Conservation (phyloP, 2,888 invertebrate genomes). For the Apeira syringaria region DNA sequence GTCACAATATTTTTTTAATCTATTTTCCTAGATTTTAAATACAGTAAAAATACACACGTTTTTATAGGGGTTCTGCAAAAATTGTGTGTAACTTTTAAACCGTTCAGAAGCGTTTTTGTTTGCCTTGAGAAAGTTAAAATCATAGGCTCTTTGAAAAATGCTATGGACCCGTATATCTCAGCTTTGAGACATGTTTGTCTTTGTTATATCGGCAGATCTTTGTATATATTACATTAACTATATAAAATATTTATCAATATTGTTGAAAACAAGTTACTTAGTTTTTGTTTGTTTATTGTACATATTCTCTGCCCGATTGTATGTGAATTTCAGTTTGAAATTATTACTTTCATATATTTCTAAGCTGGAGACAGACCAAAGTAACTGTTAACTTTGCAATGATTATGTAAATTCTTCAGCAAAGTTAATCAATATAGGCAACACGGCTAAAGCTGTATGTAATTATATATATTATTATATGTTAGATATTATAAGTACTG, state of each 20-base stretch:
- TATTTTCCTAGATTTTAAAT: background rate
- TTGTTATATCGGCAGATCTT: slow-evolving; percentile 78
- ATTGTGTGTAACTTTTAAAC: slow-evolving; percentile 62
- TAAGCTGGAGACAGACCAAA: slow-evolving; percentile 88
- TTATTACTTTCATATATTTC: slow-evolving; percentile 55
- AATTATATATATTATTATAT: slow-evolving; percentile 50
- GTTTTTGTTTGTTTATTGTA: slow-evolving; percentile 33
- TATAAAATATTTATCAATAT: slow-evolving; percentile 41
- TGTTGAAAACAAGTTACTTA: slow-evolving; percentile 28
- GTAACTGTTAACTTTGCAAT: slow-evolving; percentile 79
- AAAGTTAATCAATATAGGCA: slow-evolving; percentile 61
- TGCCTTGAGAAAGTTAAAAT: slow-evolving; percentile 57
- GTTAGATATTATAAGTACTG: slow-evolving; percentile 43
- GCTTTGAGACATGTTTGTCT: slow-evolving; percentile 60
- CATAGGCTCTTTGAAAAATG: slow-evolving; percentile 75
- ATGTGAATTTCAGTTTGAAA: slow-evolving; percentile 33
- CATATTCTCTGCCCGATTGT: slow-evolving; percentile 30
- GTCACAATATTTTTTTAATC: background rate
- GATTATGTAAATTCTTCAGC: slow-evolving; percentile 65
- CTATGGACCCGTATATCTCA: slow-evolving; percentile 40
- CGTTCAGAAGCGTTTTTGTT: slow-evolving; percentile 68
- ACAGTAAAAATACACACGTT: slow-evolving; percentile 64
- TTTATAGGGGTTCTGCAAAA: slow-evolving; percentile 78
- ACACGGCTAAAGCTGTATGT: slow-evolving; percentile 66
- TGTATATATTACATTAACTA: slow-evolving; percentile 64